Evolutionary conservation across 2,888 invertebrate species (phyloP), one percentile per base, ranked within the genome.

Genomic region (Lasioglossum pauxillum): DNA sequence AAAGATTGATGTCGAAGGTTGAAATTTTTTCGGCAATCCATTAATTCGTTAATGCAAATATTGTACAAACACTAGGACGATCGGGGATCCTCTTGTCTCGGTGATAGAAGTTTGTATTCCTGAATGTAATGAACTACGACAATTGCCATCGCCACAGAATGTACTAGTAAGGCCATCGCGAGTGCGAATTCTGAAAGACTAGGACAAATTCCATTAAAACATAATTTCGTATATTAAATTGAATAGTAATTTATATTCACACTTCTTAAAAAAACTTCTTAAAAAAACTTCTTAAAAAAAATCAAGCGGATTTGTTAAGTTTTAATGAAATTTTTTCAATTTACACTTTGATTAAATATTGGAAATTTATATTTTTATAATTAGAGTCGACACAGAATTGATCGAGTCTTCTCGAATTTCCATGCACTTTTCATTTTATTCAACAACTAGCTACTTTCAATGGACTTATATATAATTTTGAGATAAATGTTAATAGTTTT

Each of bases 181-280:
- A 86, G 64, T 3, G 75, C 57, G 3, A 87, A 53, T 71, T 85
- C 86, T 57, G 75, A 31, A 1, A 78, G 14, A 75, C 77, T 84
- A 41, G n/a, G 60, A 75, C 1, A 35, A 53, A 31, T 71, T 64
- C 14, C 16, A 3, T 27, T 41, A 53, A 41, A 38, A 46, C n/a
- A 67, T 67, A 67, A 67, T 64, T 27, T 14, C 12, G 0, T 27
- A 27, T 27, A 1, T 27, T 60, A 5, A 60, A 0, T 27, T 64
- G 0, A 7, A 19, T 7, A 64, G 31, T 16, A 64, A 64, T 19
- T 7, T 57, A 57, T 10, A 7, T 8, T 57, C 7, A 19, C 53
- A 8, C 2, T 23, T 8, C 0, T 46, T 8, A 7, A 23, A 49
- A 23, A 19, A 5, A 19, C n/a, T n/a, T n/a, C n/a, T n/a, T n/a